Conservation (phyloP, 2,113 vertebrate genomes). For the Upupa epops region DNA sequence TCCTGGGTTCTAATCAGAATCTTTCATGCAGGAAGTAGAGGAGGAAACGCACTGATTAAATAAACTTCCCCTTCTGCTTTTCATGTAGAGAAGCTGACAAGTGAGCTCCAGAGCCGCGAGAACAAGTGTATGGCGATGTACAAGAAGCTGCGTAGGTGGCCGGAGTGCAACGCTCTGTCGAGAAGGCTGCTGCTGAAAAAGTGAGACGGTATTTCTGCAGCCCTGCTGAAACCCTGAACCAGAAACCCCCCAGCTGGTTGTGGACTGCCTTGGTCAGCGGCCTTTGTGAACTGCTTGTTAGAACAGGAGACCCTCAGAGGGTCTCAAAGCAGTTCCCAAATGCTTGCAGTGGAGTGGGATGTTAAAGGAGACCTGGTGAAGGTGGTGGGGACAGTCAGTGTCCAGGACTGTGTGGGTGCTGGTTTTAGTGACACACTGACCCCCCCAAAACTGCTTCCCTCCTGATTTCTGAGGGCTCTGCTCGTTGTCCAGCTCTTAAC, state of each 20-base stretch:
- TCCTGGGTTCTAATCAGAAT: background rate
- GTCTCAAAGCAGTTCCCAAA: background rate
- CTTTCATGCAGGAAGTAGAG: background rate
- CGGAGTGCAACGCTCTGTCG: constrained; percentile 92
- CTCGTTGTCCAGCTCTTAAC: background rate
- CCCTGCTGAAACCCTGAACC: background rate
- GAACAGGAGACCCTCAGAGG: background rate
- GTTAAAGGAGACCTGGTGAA: background rate
- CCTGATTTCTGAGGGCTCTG: background rate
- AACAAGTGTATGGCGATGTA: constrained; percentile 97
- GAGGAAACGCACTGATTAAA: background rate
- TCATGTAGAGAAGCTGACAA: constrained; percentile 94
- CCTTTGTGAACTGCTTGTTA: background rate
- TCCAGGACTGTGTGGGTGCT: background rate
- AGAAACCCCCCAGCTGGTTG: background rate
- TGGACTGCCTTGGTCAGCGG: background rate
- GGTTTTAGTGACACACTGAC: background rate
- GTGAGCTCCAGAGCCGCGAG: constrained; percentile 95
- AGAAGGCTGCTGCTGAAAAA: constrained; percentile 91
- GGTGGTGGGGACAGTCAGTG: background rate
- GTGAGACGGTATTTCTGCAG: constrained; percentile 74
- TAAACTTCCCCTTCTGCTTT: constrained; percentile 21
- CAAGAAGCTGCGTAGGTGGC: constrained; percentile 88
- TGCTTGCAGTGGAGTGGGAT: background rate
- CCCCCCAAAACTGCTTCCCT: background rate